Conservation (phyloP, 2,888 invertebrate species). For the Napeogenes sylphis region DNA sequence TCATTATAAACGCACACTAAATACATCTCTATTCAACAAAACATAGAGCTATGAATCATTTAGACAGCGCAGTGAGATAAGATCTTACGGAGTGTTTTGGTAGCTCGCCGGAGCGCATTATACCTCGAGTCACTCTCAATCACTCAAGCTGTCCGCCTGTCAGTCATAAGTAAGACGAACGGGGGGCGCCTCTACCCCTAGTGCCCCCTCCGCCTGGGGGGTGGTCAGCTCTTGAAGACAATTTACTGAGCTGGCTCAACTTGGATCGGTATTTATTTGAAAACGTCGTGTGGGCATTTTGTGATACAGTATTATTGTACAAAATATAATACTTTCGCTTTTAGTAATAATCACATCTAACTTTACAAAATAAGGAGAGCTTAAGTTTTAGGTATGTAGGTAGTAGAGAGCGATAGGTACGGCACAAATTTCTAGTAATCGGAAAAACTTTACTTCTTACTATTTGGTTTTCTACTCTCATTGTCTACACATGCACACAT, state of each 20-base stretch:
- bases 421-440: too few species aligned
- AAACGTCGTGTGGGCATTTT: conserved; percentile 39
- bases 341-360: too few species aligned
- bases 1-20: conserved; percentile 14
- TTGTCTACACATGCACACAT: too few species aligned
- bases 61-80: conserved; percentile 40
- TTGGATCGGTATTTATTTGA: conserved; percentile 72
- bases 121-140: conserved; percentile 77
- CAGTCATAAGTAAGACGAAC: conserved; percentile 77
- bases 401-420: too few species aligned
- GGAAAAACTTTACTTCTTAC: too few species aligned
- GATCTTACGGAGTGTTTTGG: conserved; percentile 38
- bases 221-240: conserved; percentile 76
- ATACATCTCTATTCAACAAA: conserved; percentile 19
- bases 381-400: too few species aligned
- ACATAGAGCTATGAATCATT: conserved; percentile 46
- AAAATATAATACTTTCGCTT: background rate
- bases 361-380: too few species aligned
- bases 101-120: conserved; percentile 71
- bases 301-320: conserved; percentile 14
- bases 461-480: too few species aligned
- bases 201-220: conserved; percentile 48
- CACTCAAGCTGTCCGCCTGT: conserved; percentile 76
- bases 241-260: conserved; percentile 67
- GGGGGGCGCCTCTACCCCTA: conserved; percentile 63